Base-by-base conservation (phyloP, 2,113 vertebrate genomes). In the Microcebus griseorufus region DNA sequence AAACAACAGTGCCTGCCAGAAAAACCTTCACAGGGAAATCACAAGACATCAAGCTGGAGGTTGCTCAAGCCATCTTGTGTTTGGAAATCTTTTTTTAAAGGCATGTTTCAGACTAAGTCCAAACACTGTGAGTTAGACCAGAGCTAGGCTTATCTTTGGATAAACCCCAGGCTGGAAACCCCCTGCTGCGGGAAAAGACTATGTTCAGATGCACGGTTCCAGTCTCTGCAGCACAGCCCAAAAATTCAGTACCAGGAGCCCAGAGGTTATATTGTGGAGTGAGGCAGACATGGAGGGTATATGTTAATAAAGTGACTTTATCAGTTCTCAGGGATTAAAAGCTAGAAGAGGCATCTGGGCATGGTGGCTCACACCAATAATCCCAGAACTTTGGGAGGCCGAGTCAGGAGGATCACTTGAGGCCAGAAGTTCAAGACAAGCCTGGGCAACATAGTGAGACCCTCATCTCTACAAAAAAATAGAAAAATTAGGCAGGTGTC, bases 111-210 rank as follows among this genome's bases (percentile, higher is more conserved):
- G 42, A 14, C 32, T 37, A 11, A 90, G 12, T 62, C 32, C 79
- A 97, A 93, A 86, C 18, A 78, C 29, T 69, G 37, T 62, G 81
- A 67, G 18, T 69, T 92, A 39, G 45, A 80, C 25, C n/a, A 58
- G 58, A 90, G 48, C 3, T 23, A 70, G 53, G 78, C 6, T 27
- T 62, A 12, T 92, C 55, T 58, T 65, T 78, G 91, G 81, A 60
- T 92, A 95, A 94, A 69, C 5, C 55, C 78, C 2, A 72, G 11
- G 11, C 32, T 73, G 85, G 78, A 94, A 97, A 95, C 53, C 13
- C 80, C 95, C 93, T 34, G 6, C 39, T 82, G 16, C 1, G 29
- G 73, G 64, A 53, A 70, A 83, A 93, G 39, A 20, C 11, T 23
- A 0, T 17, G 53, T 51, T 75, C 37, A 39, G 29, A 58, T 27